Evolutionary conservation across 2,888 invertebrate species (phyloP), one percentile per base, ranked within the genome.

Genomic region (Chymomyza amoena): DNA sequence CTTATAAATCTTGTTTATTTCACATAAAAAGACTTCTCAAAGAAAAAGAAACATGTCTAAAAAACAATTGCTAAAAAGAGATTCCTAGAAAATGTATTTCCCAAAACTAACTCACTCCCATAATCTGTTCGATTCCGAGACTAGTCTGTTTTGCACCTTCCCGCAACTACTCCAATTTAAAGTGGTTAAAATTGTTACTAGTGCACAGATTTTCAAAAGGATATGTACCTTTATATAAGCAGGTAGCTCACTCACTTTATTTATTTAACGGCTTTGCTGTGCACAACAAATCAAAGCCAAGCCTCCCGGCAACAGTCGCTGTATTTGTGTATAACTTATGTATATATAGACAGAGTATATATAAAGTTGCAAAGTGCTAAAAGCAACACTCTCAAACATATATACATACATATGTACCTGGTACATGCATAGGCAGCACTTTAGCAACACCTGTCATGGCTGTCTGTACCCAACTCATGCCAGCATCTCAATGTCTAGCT

Each of bases 401-500:
- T 45, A 45, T 6, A 45, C 6, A 36, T 50, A 6, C 4, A 6
- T 63, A 20, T 52, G 28, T 56, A 25, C 28, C 20, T n/a, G 54
- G 54, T 60, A 45, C 71, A 72, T 75, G 77, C 75, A 68, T 71
- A 70, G 64, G 52, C 63, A 51, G 68, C 72, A 82, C 85, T 84
- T 82, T 68, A 67, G 74, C 75, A 80, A 87, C 82, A 83, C 82
- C 87, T 87, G 80, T 67, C 64, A 16, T 5, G n/a, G 20, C 45
- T 61, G 9, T 13, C 52, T 54, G 28, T 64, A 45, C 45, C 25
- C 39, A 28, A 10, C 56, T 62, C 57, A 45, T 57, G 18, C 20
- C 64, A 16, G 18, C 61, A 54, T 65, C 84, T 73, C 61, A 70
- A 52, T 85, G 88, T 84, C 84, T 88, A 76, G 87, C 88, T 88